A percentile compares a stretch with the other conserved stretches of the same genome.
These are phyloP conservation scores for Pantala flavescens DNA, from an alignment of 1,140 invertebrate genomes.

Conservation along the genomic window DNA sequence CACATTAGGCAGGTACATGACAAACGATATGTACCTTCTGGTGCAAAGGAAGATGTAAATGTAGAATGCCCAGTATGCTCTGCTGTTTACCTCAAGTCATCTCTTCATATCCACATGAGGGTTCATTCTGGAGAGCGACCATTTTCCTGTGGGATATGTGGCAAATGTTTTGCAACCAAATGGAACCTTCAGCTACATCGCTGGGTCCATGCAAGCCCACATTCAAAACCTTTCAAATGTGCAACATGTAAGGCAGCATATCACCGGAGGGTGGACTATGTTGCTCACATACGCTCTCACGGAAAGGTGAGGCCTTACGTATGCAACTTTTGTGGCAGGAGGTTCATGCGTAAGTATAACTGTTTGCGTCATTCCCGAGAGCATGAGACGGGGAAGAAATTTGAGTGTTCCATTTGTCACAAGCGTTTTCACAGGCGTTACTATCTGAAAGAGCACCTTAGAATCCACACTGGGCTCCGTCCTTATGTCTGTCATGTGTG, in stretches of 20 bases:
- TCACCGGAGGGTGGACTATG: constrained; percentile 63
- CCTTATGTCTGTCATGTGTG: constrained; percentile 78
- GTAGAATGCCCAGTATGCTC: constrained; percentile 71
- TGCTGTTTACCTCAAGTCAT: constrained; percentile 63
- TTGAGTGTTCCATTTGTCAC: constrained; percentile 75
- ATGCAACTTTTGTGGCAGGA: constrained; percentile 85
- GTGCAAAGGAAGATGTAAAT: constrained; percentile 49
- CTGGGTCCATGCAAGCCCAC: constrained; percentile 77
- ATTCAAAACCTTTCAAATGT: constrained; percentile 76
- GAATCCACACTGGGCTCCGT: constrained; percentile 70
- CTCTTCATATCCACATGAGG: constrained; percentile 66
- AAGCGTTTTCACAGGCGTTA: constrained; percentile 79
- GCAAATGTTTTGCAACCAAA: constrained; percentile 74
- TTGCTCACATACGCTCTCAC: constrained; percentile 74
- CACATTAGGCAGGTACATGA: constrained; percentile 74
- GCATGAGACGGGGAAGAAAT: constrained; percentile 80
- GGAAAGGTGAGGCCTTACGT: constrained; percentile 70
- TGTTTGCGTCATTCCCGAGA: constrained; percentile 81
- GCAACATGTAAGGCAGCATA: constrained; percentile 71
- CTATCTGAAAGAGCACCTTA: constrained; percentile 75
- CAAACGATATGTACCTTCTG: constrained; percentile 54
- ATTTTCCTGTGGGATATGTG: constrained; percentile 69
- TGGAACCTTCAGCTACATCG: constrained; percentile 80
- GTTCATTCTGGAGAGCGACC: constrained; percentile 64
- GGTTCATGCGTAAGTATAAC: constrained; percentile 88